phyloP scores from a whole-genome alignment of 2,888 invertebrate genomes.

The Hanleya hanleyi region DNA sequence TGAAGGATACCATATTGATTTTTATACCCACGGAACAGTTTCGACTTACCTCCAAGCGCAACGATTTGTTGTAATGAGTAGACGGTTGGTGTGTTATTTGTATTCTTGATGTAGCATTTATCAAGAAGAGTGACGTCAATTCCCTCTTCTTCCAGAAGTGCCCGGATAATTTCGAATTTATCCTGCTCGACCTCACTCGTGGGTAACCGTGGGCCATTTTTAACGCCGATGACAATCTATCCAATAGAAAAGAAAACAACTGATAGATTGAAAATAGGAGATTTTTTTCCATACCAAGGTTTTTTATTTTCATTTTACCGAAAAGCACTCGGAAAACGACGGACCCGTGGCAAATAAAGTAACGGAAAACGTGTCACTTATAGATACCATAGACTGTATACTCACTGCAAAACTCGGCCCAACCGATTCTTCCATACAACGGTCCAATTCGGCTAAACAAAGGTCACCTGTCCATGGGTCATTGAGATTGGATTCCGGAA shows the following conservation, averaged over 20 bases:
- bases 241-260: too few species aligned
- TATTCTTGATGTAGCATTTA: conserved; percentile 1
- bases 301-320: too few species aligned
- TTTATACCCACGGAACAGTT: not conserved
- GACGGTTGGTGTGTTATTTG: conserved; percentile 4
- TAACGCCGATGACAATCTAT: not conserved
- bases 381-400: too few species aligned
- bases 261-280: too few species aligned
- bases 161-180: not conserved
- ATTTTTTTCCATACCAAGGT: too few species aligned
- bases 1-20: too few species aligned
- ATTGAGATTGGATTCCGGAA: not conserved
- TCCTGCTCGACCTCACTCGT: not conserved
- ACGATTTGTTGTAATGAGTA: not conserved
- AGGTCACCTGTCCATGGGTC: not conserved
- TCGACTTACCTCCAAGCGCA: not conserved
- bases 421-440: not conserved
- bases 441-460: not conserved
- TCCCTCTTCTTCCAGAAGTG: not conserved
- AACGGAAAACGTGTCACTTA: too few species aligned
- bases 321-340: too few species aligned
- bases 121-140: conserved; percentile 3
- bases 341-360: too few species aligned
- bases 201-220: not conserved
- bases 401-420: not conserved